Percentiles rank a stretch among this genome's conserved stretches.
phyloP scores from a whole-genome alignment of 2,113 vertebrate genomes.

The Cyrtonyx montezumae region DNA sequence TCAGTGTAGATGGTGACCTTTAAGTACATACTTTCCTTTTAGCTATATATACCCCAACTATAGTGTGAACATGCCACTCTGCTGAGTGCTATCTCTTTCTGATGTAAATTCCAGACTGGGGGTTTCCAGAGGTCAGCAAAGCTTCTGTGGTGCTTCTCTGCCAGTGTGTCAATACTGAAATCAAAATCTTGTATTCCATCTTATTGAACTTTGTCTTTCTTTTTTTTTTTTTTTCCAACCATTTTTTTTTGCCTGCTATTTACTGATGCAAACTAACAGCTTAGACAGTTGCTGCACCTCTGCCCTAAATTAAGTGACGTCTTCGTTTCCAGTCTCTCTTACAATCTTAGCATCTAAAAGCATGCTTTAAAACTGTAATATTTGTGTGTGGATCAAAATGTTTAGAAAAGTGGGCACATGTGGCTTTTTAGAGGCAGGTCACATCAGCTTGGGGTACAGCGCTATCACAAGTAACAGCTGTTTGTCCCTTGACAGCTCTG shows the following conservation, averaged over 20 bases:
- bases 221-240: background rate
- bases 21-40: background rate
- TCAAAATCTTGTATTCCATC: background rate
- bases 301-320: background rate
- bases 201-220: background rate
- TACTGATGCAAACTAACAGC: background rate
- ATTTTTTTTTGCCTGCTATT: background rate
- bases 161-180: background rate
- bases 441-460: background rate
- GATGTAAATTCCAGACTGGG: background rate
- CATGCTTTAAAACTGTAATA: background rate
- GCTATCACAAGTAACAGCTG: background rate
- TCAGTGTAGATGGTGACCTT: background rate
- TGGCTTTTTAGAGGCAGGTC: background rate
- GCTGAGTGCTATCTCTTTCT: background rate
- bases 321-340: background rate
- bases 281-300: background rate
- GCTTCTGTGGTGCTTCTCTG: background rate
- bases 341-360: background rate
- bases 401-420: background rate
- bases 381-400: background rate
- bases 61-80: background rate
- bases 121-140: background rate
- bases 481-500: conserved; percentile 78
- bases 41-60: background rate